Evolutionary conservation across 2,888 invertebrate genomes (phyloP).

Genomic region (Dynastes grantii): DNA sequence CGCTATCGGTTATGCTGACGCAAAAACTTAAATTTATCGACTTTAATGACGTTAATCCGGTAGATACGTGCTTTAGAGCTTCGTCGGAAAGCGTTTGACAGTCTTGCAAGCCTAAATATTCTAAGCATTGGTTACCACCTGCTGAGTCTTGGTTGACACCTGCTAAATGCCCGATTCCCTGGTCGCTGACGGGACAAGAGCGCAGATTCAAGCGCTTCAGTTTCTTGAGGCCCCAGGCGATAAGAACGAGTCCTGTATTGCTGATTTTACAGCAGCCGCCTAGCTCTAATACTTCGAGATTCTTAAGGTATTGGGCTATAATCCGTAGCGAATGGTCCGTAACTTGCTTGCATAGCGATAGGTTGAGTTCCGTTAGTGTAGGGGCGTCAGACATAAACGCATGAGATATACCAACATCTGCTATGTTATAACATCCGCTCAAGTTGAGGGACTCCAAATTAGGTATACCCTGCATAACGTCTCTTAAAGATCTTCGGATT

Average conservation of each 20-base stretch:
- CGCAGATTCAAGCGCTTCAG: conserved; percentile 88
- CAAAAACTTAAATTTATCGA: conserved; percentile 95
- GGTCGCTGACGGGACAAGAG: conserved; percentile 93
- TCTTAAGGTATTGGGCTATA: conserved; percentile 88
- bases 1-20: conserved; percentile 94
- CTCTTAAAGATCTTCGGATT: conserved; percentile 85
- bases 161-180: conserved; percentile 90
- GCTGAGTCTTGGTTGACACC: conserved; percentile 79
- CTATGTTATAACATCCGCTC: conserved; percentile 95
- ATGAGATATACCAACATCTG: conserved; percentile 87
- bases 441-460: conserved; percentile 91
- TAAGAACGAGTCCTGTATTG: conserved; percentile 87
- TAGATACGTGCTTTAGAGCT: conserved; percentile 87
- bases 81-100: conserved; percentile 96
- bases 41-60: conserved; percentile 85
- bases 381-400: conserved; percentile 86
- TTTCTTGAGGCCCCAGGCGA: conserved; percentile 91
- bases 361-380: conserved; percentile 85
- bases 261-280: conserved; percentile 95
- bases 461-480: conserved; percentile 89
- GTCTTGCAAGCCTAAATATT: conserved; percentile 92
- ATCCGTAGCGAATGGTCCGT: conserved; percentile 91
- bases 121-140: conserved; percentile 83
- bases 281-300: conserved; percentile 89
- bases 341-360: conserved; percentile 95